Evolutionary conservation across 2,113 vertebrate species (phyloP).

Genomic region (Dicrurus megarhynchus): DNA sequence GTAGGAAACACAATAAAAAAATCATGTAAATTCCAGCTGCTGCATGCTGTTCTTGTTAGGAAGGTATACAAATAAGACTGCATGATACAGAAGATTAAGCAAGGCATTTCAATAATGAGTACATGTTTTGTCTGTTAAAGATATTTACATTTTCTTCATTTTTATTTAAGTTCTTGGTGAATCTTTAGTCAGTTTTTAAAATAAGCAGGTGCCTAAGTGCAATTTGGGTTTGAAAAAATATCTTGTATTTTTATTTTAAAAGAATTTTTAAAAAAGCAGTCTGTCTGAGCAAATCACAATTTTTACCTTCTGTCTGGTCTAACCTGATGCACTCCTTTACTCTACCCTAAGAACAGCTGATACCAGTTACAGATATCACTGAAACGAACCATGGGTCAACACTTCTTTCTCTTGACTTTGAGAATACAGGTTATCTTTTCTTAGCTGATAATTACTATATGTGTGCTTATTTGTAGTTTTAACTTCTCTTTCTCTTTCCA

Average conservation of each 20-base stretch:
- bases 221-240: neutral
- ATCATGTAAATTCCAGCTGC: neutral
- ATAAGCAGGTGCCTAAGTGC: neutral
- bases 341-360: neutral
- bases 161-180: neutral
- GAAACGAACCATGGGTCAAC: neutral
- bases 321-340: neutral
- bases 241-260: neutral
- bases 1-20: neutral
- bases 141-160: neutral
- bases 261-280: fast-evolving
- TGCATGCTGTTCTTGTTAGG: neutral
- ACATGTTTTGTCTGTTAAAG: neutral
- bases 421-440: neutral
- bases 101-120: neutral
- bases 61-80: neutral
- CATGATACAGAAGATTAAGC: neutral
- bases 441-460: neutral
- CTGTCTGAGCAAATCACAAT: neutral
- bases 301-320: neutral
- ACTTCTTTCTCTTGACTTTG: neutral
- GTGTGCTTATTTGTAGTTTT: neutral
- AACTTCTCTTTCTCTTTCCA: neutral
- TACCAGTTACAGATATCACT: neutral
- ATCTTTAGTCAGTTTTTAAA: neutral